Conservation (phyloP, 2,888 invertebrate genomes). For the Bedellia somnulentella region DNA sequence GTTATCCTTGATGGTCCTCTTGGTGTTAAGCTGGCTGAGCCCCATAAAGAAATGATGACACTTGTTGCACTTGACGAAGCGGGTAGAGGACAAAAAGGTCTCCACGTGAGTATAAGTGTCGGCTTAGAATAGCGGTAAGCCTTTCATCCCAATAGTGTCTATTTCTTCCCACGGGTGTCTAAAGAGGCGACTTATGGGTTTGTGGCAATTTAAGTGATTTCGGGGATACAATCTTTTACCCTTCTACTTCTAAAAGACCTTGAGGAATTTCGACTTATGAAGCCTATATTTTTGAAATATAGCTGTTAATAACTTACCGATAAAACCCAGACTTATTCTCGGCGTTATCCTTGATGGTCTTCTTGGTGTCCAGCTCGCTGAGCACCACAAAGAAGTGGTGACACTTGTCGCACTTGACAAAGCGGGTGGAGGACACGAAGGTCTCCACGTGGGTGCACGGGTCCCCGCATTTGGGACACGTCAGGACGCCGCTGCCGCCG, state of each 20-base stretch:
- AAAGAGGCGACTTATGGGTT: too few relatives aligned
- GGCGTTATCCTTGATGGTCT: slow-evolving; percentile 78
- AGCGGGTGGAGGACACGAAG: slow-evolving; percentile 94
- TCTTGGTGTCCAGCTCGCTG: slow-evolving; percentile 90
- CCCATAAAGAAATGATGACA: slow-evolving; percentile 98
- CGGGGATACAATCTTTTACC: too few relatives aligned
- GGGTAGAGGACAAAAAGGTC: slow-evolving; percentile 94
- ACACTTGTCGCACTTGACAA: slow-evolving; percentile 97
- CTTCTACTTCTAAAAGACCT: too few relatives aligned
- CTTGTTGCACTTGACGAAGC: slow-evolving; percentile 97
- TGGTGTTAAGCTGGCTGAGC: slow-evolving; percentile 88
- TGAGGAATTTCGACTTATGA: too few relatives aligned
- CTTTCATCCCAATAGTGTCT: too few relatives aligned
- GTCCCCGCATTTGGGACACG: slow-evolving; percentile 96
- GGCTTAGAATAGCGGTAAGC: too few relatives aligned
- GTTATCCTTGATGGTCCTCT: slow-evolving; percentile 82
- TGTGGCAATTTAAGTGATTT: too few relatives aligned
- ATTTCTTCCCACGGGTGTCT: too few relatives aligned
- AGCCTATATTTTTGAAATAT: too few relatives aligned
- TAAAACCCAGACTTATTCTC: slow-evolving; percentile 71
- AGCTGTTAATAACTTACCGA: slow-evolving; percentile 33
- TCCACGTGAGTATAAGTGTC: slow-evolving; percentile 97
- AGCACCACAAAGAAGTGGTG: slow-evolving; percentile 97
- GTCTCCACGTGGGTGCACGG: slow-evolving; percentile 97
- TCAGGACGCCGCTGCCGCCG: slow-evolving; percentile 60